Percentiles rank a stretch among this genome's conserved stretches.
phyloP scores from a whole-genome alignment of 2,113 vertebrate genomes.

The Galemys pyrenaicus region DNA sequence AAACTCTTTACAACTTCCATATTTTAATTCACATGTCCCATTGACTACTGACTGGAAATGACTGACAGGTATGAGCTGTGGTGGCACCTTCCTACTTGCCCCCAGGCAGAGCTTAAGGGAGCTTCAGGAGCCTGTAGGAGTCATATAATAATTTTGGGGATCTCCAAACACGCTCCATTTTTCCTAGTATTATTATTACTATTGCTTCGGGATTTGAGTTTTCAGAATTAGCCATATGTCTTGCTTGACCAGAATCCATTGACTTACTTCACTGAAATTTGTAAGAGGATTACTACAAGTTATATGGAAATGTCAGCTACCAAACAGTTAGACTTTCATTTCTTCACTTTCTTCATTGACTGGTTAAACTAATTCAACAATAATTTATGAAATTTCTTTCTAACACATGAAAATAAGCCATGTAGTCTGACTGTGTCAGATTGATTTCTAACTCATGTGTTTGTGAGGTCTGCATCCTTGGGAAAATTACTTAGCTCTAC shows the following conservation, averaged over 20 bases:
- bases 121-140: conserved; percentile 32
- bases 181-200: background rate
- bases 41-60: conserved; percentile 47
- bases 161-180: conserved; percentile 7
- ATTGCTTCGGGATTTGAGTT: conserved; percentile 7
- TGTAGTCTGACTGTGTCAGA: background rate
- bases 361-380: background rate
- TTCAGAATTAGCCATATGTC: conserved; percentile 26
- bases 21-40: conserved; percentile 39
- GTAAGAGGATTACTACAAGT: background rate
- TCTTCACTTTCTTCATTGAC: background rate
- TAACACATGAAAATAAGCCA: background rate
- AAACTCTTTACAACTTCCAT: background rate
- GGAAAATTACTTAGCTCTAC: background rate
- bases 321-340: conserved; percentile 10
- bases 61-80: conserved; percentile 46
- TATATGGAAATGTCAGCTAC: background rate
- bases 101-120: conserved; percentile 70
- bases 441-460: background rate
- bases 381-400: conserved; percentile 20
- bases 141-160: background rate
- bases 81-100: conserved; percentile 38
- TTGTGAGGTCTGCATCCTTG: background rate
- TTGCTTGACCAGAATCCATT: conserved; percentile 43
- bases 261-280: conserved; percentile 16